phyloP scores from a whole-genome alignment of 2,888 invertebrate species.

The Eristalis arbustorum region DNA sequence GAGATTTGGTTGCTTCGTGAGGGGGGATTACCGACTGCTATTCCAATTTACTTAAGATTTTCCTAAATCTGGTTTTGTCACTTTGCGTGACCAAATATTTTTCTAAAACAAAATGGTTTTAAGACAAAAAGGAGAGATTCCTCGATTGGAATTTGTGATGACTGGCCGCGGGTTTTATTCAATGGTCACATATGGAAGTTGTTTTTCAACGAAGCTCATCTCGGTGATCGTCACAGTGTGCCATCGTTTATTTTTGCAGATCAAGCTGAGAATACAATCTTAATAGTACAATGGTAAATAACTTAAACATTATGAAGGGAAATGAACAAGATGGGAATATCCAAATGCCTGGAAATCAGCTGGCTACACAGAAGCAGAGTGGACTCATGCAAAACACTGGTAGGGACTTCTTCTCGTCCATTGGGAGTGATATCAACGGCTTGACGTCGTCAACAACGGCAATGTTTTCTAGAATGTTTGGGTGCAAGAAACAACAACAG shows the following conservation, averaged over 20 bases:
- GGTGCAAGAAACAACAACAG: conserved; percentile 82
- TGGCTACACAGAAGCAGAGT: conserved; percentile 78
- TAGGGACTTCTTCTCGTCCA: conserved; percentile 92
- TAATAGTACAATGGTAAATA: no score
- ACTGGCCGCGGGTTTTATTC: no score
- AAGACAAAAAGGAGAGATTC: neutral
- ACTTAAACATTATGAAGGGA: conserved; percentile 90
- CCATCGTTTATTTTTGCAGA: no score
- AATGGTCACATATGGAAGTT: no score
- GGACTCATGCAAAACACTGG: conserved; percentile 83
- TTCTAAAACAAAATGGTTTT: neutral
- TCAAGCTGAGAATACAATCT: no score
- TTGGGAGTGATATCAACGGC: conserved; percentile 95
- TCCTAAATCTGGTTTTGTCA: neutral
- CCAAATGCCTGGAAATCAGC: conserved; percentile 74
- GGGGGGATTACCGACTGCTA: conserved; percentile 42
- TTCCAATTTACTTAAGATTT: conserved; percentile 33
- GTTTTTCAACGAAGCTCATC: no score
- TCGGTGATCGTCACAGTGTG: no score
- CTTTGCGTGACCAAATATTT: neutral
- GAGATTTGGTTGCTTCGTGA: conserved; percentile 36
- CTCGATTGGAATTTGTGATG: no score
- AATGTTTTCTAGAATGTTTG: conserved; percentile 97
- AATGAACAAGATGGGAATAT: conserved; percentile 73
- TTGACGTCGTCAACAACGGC: conserved; percentile 95